phyloP scores from a whole-genome alignment of 1,140 invertebrate species.

The Drosophila gunungcola region DNA sequence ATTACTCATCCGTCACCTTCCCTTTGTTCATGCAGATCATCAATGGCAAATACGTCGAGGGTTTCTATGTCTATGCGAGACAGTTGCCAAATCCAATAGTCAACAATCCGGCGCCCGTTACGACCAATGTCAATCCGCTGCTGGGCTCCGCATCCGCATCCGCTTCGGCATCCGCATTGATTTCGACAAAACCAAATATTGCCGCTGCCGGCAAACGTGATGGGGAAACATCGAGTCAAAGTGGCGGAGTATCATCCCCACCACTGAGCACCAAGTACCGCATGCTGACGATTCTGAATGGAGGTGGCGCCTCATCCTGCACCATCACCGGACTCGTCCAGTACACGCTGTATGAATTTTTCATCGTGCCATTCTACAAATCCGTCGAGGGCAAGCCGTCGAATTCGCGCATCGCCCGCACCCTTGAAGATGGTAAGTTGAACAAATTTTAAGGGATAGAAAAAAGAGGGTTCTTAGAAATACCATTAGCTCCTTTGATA shows the following conservation, averaged over 20 bases:
- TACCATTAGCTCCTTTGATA: slow-evolving; percentile 40
- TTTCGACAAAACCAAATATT: slow-evolving; percentile 84
- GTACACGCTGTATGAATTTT: slow-evolving; percentile 91
- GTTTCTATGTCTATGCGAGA: slow-evolving; percentile 87
- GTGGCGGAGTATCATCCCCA: slow-evolving; percentile 26
- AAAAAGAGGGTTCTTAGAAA: slow-evolving; percentile 14
- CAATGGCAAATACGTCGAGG: slow-evolving; percentile 88
- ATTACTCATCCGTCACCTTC: slow-evolving; percentile 36
- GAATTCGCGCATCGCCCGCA: slow-evolving; percentile 89
- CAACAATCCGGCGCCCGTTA: slow-evolving; percentile 49
- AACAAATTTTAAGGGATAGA: slow-evolving; percentile 12
- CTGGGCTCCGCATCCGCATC: slow-evolving; percentile 48
- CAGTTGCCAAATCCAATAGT: slow-evolving; percentile 77
- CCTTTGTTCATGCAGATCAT: slow-evolving; percentile 85
- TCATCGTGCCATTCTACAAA: slow-evolving; percentile 92
- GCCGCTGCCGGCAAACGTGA: slow-evolving; percentile 83
- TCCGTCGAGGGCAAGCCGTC: slow-evolving; percentile 91
- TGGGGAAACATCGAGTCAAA: slow-evolving; percentile 42
- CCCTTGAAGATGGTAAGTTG: slow-evolving; percentile 90
- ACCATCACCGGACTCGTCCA: slow-evolving; percentile 89
- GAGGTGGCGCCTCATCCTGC: slow-evolving; percentile 88
- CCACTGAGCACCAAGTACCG: slow-evolving; percentile 85
- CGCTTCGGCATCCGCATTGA: slow-evolving; percentile 78
- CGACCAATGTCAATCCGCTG: slow-evolving; percentile 69
- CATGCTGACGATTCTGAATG: slow-evolving; percentile 88